Percentiles rank a stretch among this genome's conserved stretches.
Evolutionary conservation across 2,888 invertebrate genomes (phyloP).

Genomic region (Hirtodrosophila alboralis): DNA sequence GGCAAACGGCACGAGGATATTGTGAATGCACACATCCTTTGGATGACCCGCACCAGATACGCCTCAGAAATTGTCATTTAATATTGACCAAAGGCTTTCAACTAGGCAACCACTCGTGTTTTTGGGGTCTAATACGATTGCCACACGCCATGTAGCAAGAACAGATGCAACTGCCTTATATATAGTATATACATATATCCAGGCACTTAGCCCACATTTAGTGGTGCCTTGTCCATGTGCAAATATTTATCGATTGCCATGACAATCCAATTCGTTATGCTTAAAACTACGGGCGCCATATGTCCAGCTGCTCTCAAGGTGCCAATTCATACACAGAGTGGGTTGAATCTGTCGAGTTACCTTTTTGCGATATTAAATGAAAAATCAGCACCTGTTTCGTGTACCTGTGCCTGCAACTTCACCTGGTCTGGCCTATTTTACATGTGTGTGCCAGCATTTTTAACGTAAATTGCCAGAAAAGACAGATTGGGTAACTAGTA

Average conservation of each 20-base stretch:
- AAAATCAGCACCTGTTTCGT: constrained; percentile 57
- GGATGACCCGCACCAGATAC: constrained; percentile 29
- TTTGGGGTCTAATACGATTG: constrained; percentile 42
- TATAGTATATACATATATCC: too few relatives aligned
- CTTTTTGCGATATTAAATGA: constrained; percentile 63
- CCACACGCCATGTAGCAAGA: constrained; percentile 38
- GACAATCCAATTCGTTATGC: constrained; percentile 76
- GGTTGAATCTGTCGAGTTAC: constrained; percentile 6
- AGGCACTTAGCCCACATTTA: constrained; percentile 70
- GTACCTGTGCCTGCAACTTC: background rate
- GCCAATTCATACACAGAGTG: constrained; percentile 25
- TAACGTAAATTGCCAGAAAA: constrained; percentile 68
- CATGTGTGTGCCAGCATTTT: constrained; percentile 59
- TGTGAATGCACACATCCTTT: constrained; percentile 16
- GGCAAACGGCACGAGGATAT: constrained; percentile 47
- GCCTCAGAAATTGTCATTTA: constrained; percentile 51
- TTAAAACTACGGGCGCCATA: constrained; percentile 64
- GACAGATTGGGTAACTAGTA: constrained; percentile 47
- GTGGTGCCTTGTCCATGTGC: constrained; percentile 56
- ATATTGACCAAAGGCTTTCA: constrained; percentile 62
- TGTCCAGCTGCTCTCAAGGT: constrained; percentile 32
- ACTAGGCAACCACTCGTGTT: background rate
- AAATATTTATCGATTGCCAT: constrained; percentile 80
- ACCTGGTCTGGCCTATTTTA: constrained; percentile 38
- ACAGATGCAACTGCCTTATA: constrained; percentile 19